Evolutionary conservation across 2,113 vertebrate genomes (phyloP).

Genomic region (Casuarius casuarius): DNA sequence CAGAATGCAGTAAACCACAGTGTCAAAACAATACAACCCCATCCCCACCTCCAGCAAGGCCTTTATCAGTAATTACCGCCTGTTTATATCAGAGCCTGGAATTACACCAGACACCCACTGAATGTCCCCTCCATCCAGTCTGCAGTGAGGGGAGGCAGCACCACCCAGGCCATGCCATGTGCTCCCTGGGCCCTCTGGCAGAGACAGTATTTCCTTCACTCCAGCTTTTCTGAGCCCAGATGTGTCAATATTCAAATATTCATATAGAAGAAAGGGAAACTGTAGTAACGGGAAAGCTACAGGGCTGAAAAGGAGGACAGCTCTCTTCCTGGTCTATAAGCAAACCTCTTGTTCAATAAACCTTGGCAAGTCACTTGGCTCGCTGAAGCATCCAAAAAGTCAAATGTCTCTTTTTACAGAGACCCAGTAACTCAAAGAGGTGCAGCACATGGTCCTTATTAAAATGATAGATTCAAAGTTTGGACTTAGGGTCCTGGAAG

Average conservation of each 20-base stretch:
- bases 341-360: background rate
- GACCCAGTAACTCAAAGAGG: background rate
- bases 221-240: background rate
- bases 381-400: background rate
- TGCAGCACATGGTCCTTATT: background rate
- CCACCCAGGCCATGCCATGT: background rate
- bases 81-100: slow-evolving; percentile 15
- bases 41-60: slow-evolving; percentile 14
- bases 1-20: slow-evolving; percentile 42
- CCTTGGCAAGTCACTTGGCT: background rate
- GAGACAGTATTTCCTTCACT: background rate
- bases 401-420: background rate
- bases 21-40: slow-evolving; percentile 11
- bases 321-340: slow-evolving; percentile 30
- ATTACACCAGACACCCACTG: background rate
- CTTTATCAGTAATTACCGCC: slow-evolving; percentile 49
- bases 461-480: background rate
- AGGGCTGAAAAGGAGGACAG: background rate
- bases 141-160: background rate
- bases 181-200: background rate
- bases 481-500: background rate
- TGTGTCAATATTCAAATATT: slow-evolving; percentile 38
- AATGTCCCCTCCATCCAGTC: background rate
- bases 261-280: background rate
- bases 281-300: background rate